A percentile compares a stretch with the other conserved stretches of the same genome.
phyloP scores from a whole-genome alignment of 2,888 invertebrate species.

The Volucella zonaria region DNA sequence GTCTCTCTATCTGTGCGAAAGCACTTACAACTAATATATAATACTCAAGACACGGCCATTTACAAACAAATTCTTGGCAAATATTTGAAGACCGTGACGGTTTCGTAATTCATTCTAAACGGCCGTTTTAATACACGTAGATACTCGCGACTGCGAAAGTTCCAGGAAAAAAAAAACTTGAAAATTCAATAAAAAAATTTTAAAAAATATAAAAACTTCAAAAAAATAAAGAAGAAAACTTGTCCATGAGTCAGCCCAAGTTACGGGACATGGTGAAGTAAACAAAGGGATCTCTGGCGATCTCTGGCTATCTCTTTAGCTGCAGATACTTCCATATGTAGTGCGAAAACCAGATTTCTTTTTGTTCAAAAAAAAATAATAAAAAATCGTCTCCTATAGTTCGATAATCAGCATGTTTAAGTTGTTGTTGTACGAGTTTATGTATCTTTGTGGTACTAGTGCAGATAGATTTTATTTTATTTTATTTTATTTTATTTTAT shows the following conservation, averaged over 20 bases:
- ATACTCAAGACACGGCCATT: neutral
- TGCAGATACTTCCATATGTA: neutral
- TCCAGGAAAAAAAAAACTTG: conserved; percentile 6
- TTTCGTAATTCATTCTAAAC: conserved; percentile 39
- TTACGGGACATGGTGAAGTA: neutral
- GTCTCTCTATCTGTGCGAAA: no score
- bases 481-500: neutral
- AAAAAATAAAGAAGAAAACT: conserved; percentile 20
- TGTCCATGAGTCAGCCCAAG: conserved; percentile 44
- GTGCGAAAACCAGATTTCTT: conserved; percentile 51
- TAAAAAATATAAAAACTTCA: neutral
- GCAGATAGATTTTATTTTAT: conserved; percentile 28
- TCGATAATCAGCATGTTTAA: conserved; percentile 7
- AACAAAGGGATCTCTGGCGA: conserved; percentile 53
- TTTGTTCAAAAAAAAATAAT: neutral
- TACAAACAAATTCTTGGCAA: conserved; percentile 41
- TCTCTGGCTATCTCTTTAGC: conserved; percentile 25
- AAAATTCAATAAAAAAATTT: neutral
- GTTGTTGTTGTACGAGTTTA: neutral
- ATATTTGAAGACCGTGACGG: conserved; percentile 46
- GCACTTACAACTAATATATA: no score
- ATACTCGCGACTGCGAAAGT: conserved; percentile 21
- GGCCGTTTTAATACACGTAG: neutral
- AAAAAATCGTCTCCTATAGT: neutral
- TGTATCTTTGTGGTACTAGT: conserved; percentile 42